Evolutionary conservation across 2,797 vertebrate species (phyloP), one percentile per base, ranked within the genome.

Genomic region (Coregonus ussuriensis): DNA sequence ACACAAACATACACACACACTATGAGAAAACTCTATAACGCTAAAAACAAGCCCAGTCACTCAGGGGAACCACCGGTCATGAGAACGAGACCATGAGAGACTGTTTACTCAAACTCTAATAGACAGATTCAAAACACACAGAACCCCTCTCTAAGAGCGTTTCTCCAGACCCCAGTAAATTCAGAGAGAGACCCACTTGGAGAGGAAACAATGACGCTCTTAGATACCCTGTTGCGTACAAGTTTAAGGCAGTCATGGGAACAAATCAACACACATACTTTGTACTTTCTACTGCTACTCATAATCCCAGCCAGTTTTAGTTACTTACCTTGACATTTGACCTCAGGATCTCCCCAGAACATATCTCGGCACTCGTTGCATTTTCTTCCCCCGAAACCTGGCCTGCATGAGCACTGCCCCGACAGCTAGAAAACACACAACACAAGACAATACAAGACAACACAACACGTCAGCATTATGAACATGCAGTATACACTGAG

Each of bases 321-420:
- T 9, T 16, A 77, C 91, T 70, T 86, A 99, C 98, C 97, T 62
- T 86, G 88, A 91, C 98, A 99, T 85, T 96, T 95, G 80, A 96
- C 87, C 0, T 89, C 72, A 0, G 98, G 98, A 85, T 98, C 88
- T 0, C 98, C 98, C 98, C 98, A 99, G 93, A 97, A 99, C 65
- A 96, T 93, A 81, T 97, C 96, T 85, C 95, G 95, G 91, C 98
- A 99, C 86, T 99, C 96, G 3, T 87, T 94, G 91, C 98, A 99
- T 0, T 96, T 97, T 74, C 91, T 95, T 31, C 98, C 98, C 78
- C 97, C 97, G 0, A 99, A 99, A 4, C 97, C 97, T 0, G 96
- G 93, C 92, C 94, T 96, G 86, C 98, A 99, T n/a, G 91, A 91
- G 86, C 98, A 99, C 89, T 97, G 96, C 41, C 98, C 98, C 0